phyloP scores from a whole-genome alignment of 2,113 vertebrate species.

The Vimba vimba region DNA sequence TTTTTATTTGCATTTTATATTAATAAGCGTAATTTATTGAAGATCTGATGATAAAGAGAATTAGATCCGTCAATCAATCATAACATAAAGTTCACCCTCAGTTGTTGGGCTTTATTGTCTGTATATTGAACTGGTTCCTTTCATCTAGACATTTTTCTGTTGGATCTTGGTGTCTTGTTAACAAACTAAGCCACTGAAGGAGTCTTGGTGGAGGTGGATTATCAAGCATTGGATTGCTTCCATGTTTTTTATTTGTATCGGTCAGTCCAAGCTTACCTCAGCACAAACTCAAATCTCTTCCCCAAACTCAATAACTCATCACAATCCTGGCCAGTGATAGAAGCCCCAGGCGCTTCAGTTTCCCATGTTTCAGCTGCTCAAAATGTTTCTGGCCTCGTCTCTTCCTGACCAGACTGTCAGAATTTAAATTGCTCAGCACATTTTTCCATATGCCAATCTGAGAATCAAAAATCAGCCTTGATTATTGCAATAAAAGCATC shows the following conservation, averaged over 20 bases:
- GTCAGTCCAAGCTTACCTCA: background rate
- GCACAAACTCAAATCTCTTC: conserved; percentile 32
- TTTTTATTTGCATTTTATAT: background rate
- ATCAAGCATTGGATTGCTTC: background rate
- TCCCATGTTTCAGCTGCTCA: conserved; percentile 15
- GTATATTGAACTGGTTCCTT: background rate
- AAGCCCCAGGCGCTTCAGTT: conserved; percentile 12
- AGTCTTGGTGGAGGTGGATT: background rate
- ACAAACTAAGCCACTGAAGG: background rate
- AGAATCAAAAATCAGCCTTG: background rate
- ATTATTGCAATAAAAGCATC: background rate
- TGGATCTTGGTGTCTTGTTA: background rate
- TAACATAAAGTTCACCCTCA: background rate
- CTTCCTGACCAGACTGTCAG: conserved; percentile 10
- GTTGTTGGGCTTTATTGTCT: background rate
- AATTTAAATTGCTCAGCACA: conserved; percentile 3
- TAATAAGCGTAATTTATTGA: background rate
- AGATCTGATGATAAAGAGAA: background rate
- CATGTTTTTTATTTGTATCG: background rate
- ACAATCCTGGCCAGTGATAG: background rate
- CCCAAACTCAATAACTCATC: conserved; percentile 31
- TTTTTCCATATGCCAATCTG: background rate
- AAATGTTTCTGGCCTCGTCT: conserved; percentile 13
- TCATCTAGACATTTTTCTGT: background rate
- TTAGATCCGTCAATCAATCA: background rate